phyloP scores from a whole-genome alignment of 2,888 invertebrate species.

The Plagiodera versicolora region DNA sequence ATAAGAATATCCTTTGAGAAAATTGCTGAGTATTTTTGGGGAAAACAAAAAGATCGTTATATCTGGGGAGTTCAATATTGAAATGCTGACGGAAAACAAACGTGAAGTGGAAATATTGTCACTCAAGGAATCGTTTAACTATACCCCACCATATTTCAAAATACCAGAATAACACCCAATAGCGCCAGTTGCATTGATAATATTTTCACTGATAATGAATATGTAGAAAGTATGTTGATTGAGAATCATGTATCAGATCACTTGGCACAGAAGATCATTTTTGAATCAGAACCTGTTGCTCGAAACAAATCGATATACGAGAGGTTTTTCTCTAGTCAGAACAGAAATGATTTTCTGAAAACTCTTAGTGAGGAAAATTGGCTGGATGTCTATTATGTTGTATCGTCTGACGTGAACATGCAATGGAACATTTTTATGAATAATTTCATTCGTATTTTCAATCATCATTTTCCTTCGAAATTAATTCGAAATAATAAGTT shows the following conservation, averaged over 20 bases:
- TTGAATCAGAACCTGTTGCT: neutral
- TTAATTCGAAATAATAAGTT: neutral
- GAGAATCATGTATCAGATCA: neutral
- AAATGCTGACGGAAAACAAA: neutral
- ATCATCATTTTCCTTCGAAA: neutral
- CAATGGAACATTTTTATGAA: slow-evolving; percentile 3
- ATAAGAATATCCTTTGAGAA: neutral
- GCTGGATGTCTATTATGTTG: neutral
- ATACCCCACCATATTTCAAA: too few species aligned
- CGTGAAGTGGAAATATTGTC: neutral
- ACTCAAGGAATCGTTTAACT: too few species aligned
- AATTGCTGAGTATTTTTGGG: neutral
- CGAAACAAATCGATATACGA: neutral
- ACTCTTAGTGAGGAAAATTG: neutral
- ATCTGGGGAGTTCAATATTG: neutral
- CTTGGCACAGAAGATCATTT: neutral
- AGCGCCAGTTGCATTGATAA: neutral
- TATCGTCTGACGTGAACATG: neutral
- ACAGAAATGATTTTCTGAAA: neutral
- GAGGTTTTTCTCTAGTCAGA: neutral
- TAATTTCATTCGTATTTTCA: neutral
- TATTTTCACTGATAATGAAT: neutral
- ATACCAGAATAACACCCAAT: neutral
- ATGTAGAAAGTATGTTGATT: neutral
- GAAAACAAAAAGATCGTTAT: neutral